Conservation (phyloP, 2,888 invertebrate genomes). For the Ashinkailepas kermadecensis region DNA sequence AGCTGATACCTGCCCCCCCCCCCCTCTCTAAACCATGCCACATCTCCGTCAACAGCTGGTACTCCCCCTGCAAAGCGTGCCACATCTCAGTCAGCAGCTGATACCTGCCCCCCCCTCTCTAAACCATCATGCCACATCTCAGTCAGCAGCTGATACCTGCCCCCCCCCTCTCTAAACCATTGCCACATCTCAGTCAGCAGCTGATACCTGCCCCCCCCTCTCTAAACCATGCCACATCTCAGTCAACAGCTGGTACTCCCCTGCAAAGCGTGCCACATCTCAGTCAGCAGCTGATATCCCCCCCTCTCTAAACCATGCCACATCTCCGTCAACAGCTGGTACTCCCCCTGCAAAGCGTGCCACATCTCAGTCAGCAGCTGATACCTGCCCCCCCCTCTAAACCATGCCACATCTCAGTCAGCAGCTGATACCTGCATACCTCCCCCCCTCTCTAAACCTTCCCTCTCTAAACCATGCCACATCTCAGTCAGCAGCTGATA, state of each 20-base stretch:
- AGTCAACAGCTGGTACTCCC: slow-evolving; percentile 88
- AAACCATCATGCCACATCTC: neutral
- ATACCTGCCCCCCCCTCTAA: neutral
- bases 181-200: no score
- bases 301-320: no score
- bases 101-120: neutral
- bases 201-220: no score
- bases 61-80: slow-evolving; percentile 62
- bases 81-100: neutral
- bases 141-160: no score
- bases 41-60: slow-evolving; percentile 85
- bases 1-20: no score
- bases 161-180: no score
- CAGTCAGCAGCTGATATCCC: neutral
- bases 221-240: no score
- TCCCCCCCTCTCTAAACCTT: no score
- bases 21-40: no score
- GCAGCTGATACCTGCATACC: no score
- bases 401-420: no score
- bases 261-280: slow-evolving; percentile 41
- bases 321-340: slow-evolving; percentile 85
- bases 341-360: slow-evolving; percentile 62
- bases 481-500: slow-evolving; percentile 88
- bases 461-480: no score
- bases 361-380: neutral